Base-by-base conservation (phyloP, 2,888 invertebrate genomes). In the Thumatha senex region DNA sequence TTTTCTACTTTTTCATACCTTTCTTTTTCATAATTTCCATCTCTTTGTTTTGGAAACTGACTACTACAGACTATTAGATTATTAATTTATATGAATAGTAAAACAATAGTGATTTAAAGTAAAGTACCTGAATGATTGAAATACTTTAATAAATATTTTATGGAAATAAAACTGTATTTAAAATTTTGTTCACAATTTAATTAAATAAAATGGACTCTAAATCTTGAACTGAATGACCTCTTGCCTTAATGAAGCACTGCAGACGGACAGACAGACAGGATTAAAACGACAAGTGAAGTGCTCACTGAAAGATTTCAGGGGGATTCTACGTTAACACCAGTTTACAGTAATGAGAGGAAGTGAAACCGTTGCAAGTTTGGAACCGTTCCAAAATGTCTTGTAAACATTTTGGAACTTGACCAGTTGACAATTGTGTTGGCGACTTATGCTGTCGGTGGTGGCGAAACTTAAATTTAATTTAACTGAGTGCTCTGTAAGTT, bases 241-340 rank as follows among this genome's bases (percentile, higher is more conserved):
- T 87, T 70, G 70, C 73, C 70, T 81, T 89, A 89, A 89, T 84
- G 88, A 90, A 86, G 81, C 79, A 72, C 55, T 29, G 38, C 29
- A 61, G 59, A 63, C 14, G 45, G 47, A 59, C 59, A 74, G 72
- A 77, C 74, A 78, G 81, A 78, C 77, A 78, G 64, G 82, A 82
- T 80, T 84, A 84, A 88, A 88, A 84, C 75, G 75, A 65, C 72
- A 67, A 73, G 64, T 78, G 80, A 69, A 86, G 86, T 78, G 72
- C 74, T 72, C 81, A 80, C 77, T 78, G 78, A 84, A 82, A 85
- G 77, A 83, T 81, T 89, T 88, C 86, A 88, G 78, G 83, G 89
- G 75, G 84, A 81, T 82, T 77, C 78, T 59, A 80, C 77, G 82
- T 86, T 86, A 87, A 86, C 88, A 84, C 83, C 74, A 80, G 75